A percentile compares a stretch with the other conserved stretches of the same genome.
These are phyloP conservation scores for Avahi laniger DNA, from an alignment of 2,797 vertebrate species.

Conservation along the genomic window DNA sequence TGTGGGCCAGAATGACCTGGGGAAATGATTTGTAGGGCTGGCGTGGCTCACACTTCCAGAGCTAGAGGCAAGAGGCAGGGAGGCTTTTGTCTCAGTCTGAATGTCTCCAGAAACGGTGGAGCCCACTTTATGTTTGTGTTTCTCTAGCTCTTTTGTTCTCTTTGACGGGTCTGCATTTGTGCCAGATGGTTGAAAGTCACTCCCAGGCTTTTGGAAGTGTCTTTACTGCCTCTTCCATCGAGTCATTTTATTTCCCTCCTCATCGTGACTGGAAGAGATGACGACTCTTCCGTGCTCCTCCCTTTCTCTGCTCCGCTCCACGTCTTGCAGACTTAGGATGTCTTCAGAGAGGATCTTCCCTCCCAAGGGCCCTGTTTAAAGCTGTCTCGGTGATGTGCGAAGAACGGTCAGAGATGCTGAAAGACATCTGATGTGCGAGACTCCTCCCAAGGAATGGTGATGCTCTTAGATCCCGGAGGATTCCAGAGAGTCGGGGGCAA, in stretches of 20 bases:
- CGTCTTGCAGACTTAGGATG: conserved; percentile 11
- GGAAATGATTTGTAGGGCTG: background rate
- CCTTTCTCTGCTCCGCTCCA: background rate
- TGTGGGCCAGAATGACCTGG: background rate
- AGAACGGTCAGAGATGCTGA: background rate
- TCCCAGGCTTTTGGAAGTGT: background rate
- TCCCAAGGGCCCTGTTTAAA: conserved; percentile 57
- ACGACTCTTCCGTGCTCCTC: background rate
- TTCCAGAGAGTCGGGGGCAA: background rate
- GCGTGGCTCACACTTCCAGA: background rate
- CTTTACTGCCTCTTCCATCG: background rate
- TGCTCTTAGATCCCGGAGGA: background rate
- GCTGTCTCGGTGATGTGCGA: conserved; percentile 48
- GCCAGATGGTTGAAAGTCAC: background rate
- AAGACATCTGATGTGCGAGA: conserved; percentile 19
- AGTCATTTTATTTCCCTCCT: background rate
- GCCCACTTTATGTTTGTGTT: background rate
- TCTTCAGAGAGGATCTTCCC: conserved; percentile 61
- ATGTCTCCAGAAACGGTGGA: background rate
- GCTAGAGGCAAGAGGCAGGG: background rate
- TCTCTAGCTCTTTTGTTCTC: background rate
- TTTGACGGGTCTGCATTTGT: background rate
- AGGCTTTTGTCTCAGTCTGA: background rate
- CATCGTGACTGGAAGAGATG: background rate
- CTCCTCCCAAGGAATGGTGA: background rate